A percentile compares a stretch with the other conserved stretches of the same genome.
Conservation (phyloP, 2,888 invertebrate species). For the Hydroisotoma schaefferi region DNA sequence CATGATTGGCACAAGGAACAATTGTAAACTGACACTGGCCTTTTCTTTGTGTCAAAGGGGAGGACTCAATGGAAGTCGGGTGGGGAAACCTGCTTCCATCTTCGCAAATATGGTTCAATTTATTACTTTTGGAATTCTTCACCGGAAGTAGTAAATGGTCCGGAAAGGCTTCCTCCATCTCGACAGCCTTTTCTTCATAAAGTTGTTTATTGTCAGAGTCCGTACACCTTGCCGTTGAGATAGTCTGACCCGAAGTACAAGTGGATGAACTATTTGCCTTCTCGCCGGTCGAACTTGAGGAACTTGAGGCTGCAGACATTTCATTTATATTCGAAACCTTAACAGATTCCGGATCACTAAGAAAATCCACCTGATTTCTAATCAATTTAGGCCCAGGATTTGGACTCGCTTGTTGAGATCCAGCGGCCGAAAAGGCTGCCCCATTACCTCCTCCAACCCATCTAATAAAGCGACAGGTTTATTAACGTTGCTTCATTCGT, state of each 20-base stretch:
- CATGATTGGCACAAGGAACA: conserved; percentile 31
- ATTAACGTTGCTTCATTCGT: too few species aligned
- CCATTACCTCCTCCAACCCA: conserved; percentile 27
- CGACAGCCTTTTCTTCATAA: too few species aligned
- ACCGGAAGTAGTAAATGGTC: background rate
- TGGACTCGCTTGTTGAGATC: background rate
- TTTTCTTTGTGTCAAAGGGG: conserved; percentile 25
- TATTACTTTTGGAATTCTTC: too few species aligned
- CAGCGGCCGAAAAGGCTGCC: background rate
- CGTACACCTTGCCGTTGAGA: background rate
- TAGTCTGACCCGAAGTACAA: background rate
- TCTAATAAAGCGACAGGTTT: conserved; percentile 10
- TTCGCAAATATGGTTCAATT: too few species aligned
- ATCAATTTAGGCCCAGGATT: background rate
- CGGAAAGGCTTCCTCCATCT: background rate
- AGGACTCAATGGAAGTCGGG: conserved; percentile 25
- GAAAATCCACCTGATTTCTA: background rate
- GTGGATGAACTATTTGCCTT: background rate
- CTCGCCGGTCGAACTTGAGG: background rate
- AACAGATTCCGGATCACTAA: too few species aligned
- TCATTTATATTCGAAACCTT: too few species aligned
- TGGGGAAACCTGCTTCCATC: background rate
- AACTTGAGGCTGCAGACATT: background rate
- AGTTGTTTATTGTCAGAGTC: background rate
- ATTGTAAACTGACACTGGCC: conserved; percentile 37